Conservation (phyloP, 2,113 vertebrate genomes). For the Chrysemys picta region DNA sequence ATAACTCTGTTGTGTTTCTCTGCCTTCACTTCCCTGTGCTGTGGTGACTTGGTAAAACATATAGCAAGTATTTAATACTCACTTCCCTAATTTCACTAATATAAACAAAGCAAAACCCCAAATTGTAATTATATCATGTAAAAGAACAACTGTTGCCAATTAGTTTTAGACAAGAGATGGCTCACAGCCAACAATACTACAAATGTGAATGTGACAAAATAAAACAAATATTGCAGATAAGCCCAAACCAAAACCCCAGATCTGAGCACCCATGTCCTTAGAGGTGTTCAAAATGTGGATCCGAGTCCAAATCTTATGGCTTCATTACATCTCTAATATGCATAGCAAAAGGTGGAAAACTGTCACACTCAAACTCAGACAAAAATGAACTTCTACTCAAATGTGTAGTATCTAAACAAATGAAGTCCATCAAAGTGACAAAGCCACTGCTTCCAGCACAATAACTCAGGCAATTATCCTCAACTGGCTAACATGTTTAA, state of each 20-base stretch:
- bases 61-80: background rate
- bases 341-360: background rate
- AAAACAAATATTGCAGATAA: fast-evolving
- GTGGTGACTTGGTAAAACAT: background rate
- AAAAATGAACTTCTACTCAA: background rate
- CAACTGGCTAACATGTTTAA: slow-evolving; percentile 9
- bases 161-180: background rate
- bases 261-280: background rate
- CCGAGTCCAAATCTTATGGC: background rate
- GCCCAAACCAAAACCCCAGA: background rate
- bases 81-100: background rate
- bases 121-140: background rate
- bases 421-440: background rate
- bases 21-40: background rate
- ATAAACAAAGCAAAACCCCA: background rate
- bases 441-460: background rate
- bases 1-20: background rate
- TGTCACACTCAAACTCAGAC: background rate
- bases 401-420: background rate
- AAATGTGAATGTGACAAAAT: background rate
- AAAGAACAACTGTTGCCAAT: background rate
- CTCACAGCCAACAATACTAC: background rate
- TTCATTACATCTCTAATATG: background rate
- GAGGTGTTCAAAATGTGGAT: fast-evolving
- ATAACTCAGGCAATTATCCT: background rate